Evolutionary conservation across 2,888 invertebrate species (phyloP).

Genomic region (Smittia sp.): DNA sequence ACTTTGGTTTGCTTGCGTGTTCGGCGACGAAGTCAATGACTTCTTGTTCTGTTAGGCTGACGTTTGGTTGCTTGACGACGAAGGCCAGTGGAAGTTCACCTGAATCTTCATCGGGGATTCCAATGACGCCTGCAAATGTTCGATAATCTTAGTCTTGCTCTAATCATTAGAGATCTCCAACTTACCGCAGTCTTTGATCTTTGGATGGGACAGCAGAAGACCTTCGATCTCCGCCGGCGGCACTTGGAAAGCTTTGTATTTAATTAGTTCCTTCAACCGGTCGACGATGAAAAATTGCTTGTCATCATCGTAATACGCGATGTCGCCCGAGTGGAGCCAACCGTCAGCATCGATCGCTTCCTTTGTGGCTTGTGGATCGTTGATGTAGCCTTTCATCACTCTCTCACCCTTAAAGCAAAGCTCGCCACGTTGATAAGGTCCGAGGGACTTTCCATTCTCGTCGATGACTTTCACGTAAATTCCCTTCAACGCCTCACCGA

Average conservation of each 20-base stretch:
- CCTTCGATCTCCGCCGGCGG: slow-evolving; percentile 79
- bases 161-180: no score
- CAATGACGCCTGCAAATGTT: slow-evolving; percentile 72
- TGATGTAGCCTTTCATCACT: slow-evolving; percentile 74
- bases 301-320: slow-evolving; percentile 76
- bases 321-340: slow-evolving; percentile 75
- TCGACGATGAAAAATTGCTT: slow-evolving; percentile 74
- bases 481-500: slow-evolving; percentile 62
- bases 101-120: slow-evolving; percentile 66
- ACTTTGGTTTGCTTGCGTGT: slow-evolving; percentile 67
- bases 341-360: slow-evolving; percentile 65
- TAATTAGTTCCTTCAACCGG: slow-evolving; percentile 77
- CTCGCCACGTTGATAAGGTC: slow-evolving; percentile 66
- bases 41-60: slow-evolving; percentile 57
- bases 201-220: slow-evolving; percentile 62
- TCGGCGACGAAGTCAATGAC: slow-evolving; percentile 58
- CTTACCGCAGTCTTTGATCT: slow-evolving; percentile 60
- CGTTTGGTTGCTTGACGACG: slow-evolving; percentile 62
- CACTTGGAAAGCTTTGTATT: slow-evolving; percentile 75
- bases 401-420: slow-evolving; percentile 72
- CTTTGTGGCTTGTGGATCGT: slow-evolving; percentile 61
- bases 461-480: slow-evolving; percentile 58
- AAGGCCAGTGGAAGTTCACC: slow-evolving; percentile 78
- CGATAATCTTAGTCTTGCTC: no score
- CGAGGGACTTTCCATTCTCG: slow-evolving; percentile 58